Evolutionary conservation across 2,797 vertebrate species (phyloP).

Genomic region (Enteromius afrohamiltoni): DNA sequence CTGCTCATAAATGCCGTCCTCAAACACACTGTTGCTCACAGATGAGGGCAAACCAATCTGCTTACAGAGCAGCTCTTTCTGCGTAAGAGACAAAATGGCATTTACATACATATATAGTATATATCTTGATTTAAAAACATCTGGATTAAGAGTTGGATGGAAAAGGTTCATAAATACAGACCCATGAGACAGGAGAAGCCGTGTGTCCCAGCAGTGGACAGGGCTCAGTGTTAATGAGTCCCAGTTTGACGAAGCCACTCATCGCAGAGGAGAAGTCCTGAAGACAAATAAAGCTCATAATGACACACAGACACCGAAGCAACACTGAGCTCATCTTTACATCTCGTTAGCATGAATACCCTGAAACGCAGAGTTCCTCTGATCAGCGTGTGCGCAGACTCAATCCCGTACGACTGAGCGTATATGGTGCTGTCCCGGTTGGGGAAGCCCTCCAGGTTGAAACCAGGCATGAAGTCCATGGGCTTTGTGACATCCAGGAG

Average conservation of each 20-base stretch:
- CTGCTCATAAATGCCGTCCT: conserved; percentile 79
- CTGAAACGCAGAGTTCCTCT: conserved; percentile 93
- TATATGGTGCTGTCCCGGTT: conserved; percentile 96
- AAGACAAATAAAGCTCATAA: not conserved
- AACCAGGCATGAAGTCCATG: conserved; percentile 92
- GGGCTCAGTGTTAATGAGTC: conserved; percentile 86
- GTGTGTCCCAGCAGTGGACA: conserved; percentile 75
- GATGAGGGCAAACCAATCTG: conserved; percentile 81
- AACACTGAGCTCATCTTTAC: not conserved
- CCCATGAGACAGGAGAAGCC: conserved; percentile 83
- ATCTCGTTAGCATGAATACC: conserved; percentile 69
- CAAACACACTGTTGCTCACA: conserved; percentile 73
- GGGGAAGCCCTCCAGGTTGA: conserved; percentile 93
- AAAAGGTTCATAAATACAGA: conserved; percentile 68
- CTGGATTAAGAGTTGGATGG: not conserved
- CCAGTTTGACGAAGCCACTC: conserved; percentile 88
- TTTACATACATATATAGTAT: not conserved
- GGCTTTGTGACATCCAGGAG: conserved; percentile 82
- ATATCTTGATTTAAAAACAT: not conserved
- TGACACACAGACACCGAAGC: not conserved
- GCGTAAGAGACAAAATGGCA: conserved; percentile 14
- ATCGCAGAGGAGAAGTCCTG: conserved; percentile 87
- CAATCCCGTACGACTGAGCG: conserved; percentile 86
- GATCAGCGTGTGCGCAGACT: conserved; percentile 87
- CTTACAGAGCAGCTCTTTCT: conserved; percentile 90